Evolutionary conservation across 1,140 invertebrate genomes (phyloP), one percentile per base, ranked within the genome.

Genomic region (Meloidogyne chitwoodi): DNA sequence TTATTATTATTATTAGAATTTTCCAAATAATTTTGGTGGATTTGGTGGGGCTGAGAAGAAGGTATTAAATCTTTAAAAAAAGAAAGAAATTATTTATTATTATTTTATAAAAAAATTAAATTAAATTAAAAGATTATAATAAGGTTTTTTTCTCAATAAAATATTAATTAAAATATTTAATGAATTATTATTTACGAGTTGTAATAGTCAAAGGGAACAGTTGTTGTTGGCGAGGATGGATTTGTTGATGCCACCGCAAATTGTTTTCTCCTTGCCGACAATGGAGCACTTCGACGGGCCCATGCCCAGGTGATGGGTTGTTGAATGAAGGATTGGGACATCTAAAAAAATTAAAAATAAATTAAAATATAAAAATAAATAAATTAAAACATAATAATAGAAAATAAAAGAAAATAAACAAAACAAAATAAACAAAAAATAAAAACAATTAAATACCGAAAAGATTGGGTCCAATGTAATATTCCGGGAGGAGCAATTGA

Each of bases 261-360:
- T 56, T 56, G 69, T 3, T 61, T 61, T 12, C 56, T 56, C 29
- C 71, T 41, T 73, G 27, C 26, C 29, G 71, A 27, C 8, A 73
- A 64, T 63, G 71, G 71, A 24, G 71, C 71, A 64, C 71, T 73
- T 63, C 71, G 41, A 24, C 71, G 41, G 14, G 71, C 71, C 71
- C 71, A 73, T 27, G 64, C 41, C 56, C 56, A 34, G 6, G 26
- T 73, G 38, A 63, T 63, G 12, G 71, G 71, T 24, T 63, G n/a
- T 64, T 61, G 71, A 29, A 34, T 19, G 48, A 56, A 61, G 14
- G 68, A 29, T 56, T 19, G 48, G 48, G 48, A 56, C 48, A 56
- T 56, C 48, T 56, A n/a, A 38, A 38, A 38, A 38, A 38, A 8
- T n/a, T n/a, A n/a, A n/a, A 2, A n/a, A n/a, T 16, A 2, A 56